Base-by-base conservation (phyloP, 2,113 vertebrate species). In the Crypturellus undulatus region DNA sequence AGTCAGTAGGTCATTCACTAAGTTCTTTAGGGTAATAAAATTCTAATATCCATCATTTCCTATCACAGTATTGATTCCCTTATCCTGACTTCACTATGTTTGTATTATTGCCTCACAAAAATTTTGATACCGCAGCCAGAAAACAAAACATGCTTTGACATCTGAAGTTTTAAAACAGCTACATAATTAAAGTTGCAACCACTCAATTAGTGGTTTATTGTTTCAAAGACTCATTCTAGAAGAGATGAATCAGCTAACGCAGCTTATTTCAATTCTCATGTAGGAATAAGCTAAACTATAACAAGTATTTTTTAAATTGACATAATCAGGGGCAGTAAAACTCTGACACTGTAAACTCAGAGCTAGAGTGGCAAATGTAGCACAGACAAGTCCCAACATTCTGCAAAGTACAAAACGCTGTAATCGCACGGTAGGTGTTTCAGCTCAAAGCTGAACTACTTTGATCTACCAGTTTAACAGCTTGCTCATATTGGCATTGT, bases 381-480 rank as follows among this genome's bases (percentile, higher is more conserved):
- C 11, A 76, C 3, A 58, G 25, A 24, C 9, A 24, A 88, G 14
- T 75, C 42, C 30, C 47, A 76, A 68, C 49, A 69, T 30, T 60
- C 34, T 59, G 54, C 63, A 65, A 84, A 89, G 70, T 43, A 82
- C 20, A 15, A 54, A 79, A 54, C 30, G 64, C 24, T 13, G 54
- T 52, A 78, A 69, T 71, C 47, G 78, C 77, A 64, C 0, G 0
- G 19, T 12, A 51, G 47, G 52, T 8, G 20, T 51, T 94, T 80
- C 59, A 78, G 85, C 60, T 78, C 51, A 90, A 78, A 95, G 64
- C 34, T 90, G n/a, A 54, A n/a, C 59, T 88, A 47, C 82, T 89
- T 58, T 87, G 43, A 81, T 72, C 77, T 87, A 49, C 14, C 20
- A 82, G 63, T 59, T 28, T 28, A 81, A 60, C n/a, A 69, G 84